phyloP scores from a whole-genome alignment of 2,113 vertebrate species.

The Pica pica region DNA sequence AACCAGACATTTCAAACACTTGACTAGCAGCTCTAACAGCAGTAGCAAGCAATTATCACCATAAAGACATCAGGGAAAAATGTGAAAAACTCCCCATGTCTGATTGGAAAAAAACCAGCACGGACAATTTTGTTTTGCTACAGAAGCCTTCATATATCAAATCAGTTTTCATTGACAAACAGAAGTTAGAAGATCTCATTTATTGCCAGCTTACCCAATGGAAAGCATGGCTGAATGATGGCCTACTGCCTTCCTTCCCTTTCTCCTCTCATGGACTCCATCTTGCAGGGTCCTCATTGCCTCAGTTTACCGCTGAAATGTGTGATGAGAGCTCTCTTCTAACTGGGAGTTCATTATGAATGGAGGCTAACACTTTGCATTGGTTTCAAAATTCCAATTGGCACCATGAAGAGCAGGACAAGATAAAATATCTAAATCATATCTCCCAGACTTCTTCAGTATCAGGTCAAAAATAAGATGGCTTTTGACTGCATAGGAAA shows the following conservation, averaged over 20 bases:
- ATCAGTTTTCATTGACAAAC: background rate
- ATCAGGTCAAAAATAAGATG: background rate
- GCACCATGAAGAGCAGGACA: background rate
- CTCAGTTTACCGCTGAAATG: background rate
- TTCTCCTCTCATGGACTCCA: background rate
- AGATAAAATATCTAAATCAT: background rate
- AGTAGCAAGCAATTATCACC: background rate
- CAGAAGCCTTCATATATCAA: background rate
- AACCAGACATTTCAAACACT: background rate
- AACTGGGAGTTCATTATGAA: background rate
- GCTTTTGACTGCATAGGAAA: background rate
- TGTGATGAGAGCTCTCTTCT: background rate
- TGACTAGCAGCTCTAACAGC: background rate
- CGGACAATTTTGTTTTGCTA: background rate
- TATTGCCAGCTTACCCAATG: background rate
- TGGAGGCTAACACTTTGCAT: background rate
- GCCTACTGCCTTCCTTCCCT: background rate
- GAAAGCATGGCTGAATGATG: background rate
- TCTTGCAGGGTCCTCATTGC: background rate
- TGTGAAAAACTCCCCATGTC: background rate
- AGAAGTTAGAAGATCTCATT: background rate
- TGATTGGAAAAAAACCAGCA: background rate
- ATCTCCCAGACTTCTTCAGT: background rate
- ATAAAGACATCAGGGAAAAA: background rate
- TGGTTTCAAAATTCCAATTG: background rate